Base-by-base conservation (phyloP, 2,797 vertebrate genomes). In the Rhynchonycteris naso region DNA sequence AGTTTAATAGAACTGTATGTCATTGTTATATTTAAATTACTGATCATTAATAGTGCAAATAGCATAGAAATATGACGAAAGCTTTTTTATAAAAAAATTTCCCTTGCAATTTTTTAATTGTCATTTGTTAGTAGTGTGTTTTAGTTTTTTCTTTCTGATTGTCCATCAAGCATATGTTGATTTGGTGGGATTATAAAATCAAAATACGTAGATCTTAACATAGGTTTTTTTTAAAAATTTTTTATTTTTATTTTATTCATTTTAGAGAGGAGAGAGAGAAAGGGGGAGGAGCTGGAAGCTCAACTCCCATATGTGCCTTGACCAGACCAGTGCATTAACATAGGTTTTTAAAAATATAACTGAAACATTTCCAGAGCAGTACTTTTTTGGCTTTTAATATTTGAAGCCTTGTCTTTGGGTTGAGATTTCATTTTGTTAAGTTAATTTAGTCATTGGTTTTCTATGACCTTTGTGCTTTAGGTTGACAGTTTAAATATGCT, bases 361-460 rank as follows among this genome's bases (percentile, higher is more conserved):
- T 87, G 66, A 95, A 92, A 79, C 28, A 81, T 35, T 93, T 5
- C 13, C 19, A 83, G 4, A 89, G 12, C 6, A 66, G 5, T 88
- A 68, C 10, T 76, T 63, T 79, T 68, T 28, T 38, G 54, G 3
- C 30, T 30, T 76, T 93, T 94, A 69, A 30, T 10, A 65, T 33
- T 91, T 88, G 50, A 96, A 33, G 28, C 28, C 18, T 95, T 93
- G 69, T 90, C 59, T 63, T 24, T 93, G 16, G 68, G 14, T 47
- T 93, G 75, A 68, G 71, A 72, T 90, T 92, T 95, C 14, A 58
- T 76, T 90, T 33, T 84, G 8, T 74, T 83, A 69, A 95, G 71
- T 85, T 56, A 94, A 74, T 91, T 93, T 95, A 94, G 12, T 91
- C 30, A 75, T 13, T 4, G 8, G 4, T 97, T 96, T 94, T 33